These are phyloP conservation scores for Sacculina carcini DNA, from an alignment of 2,888 invertebrate genomes.

Conservation along the genomic window DNA sequence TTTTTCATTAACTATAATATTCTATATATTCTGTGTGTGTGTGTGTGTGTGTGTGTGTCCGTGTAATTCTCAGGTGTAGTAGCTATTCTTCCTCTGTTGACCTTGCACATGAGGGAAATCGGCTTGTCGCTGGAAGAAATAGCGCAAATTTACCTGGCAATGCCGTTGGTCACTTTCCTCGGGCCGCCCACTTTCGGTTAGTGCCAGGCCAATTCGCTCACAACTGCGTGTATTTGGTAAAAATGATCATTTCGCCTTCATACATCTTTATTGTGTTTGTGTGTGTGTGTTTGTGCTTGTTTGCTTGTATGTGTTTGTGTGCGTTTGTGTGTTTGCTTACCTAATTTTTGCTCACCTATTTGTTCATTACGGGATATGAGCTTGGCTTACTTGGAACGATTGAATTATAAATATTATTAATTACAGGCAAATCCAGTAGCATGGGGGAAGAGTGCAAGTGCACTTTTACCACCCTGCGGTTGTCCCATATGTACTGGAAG, in stretches of 20 bases:
- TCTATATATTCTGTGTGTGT: too few species aligned
- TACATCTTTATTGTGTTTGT: not conserved
- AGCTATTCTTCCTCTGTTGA: constrained; percentile 55
- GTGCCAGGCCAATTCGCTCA: not conserved
- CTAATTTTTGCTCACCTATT: not conserved
- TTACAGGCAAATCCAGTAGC: too few species aligned
- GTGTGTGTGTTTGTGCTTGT: not conserved
- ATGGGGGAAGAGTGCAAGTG: too few species aligned
- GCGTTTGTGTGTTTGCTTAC: not conserved
- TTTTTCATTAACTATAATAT: too few species aligned
- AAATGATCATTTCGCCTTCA: not conserved
- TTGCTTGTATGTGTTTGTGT: not conserved
- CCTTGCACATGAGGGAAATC: constrained; percentile 71
- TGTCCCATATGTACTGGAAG: too few species aligned
- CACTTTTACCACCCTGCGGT: too few species aligned
- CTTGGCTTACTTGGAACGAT: too few species aligned
- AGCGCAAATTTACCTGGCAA: constrained; percentile 55
- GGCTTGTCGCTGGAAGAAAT: constrained; percentile 64
- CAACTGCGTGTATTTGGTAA: not conserved
- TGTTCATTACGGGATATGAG: too few species aligned
- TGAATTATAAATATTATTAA: too few species aligned
- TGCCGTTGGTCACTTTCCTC: constrained; percentile 61
- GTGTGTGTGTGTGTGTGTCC: too few species aligned
- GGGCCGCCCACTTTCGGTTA: constrained; percentile 27
- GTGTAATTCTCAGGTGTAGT: constrained; percentile 37